Conservation (phyloP, 2,113 vertebrate genomes). For the Nerophis ophidion region DNA sequence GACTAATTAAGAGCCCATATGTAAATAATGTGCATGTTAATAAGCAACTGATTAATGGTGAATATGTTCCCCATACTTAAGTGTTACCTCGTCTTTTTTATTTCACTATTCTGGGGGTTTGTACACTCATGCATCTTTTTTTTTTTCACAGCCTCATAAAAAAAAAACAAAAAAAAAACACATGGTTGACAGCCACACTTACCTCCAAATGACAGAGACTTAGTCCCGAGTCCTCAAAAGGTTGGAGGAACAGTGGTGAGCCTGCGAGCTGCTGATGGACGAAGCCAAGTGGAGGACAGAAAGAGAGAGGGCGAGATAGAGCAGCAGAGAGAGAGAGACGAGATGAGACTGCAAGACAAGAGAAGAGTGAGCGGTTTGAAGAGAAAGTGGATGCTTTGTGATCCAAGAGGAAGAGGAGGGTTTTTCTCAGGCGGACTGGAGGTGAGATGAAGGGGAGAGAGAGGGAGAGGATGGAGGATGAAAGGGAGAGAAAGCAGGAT, state of each 20-base stretch:
- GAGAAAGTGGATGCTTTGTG: constrained; percentile 50
- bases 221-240: constrained; percentile 47
- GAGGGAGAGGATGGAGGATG: constrained; percentile 47
- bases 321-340: constrained; percentile 17
- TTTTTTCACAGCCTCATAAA: neutral
- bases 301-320: constrained; percentile 19
- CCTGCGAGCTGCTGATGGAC: constrained; percentile 38
- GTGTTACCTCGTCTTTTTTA: constrained; percentile 4
- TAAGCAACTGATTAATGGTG: too few species aligned
- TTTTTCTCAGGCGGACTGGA: constrained; percentile 55
- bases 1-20: too few species aligned
- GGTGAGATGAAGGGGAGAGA: constrained; percentile 70
- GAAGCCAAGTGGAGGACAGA: constrained; percentile 38
- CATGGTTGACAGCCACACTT: constrained; percentile 15
- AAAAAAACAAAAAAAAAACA: neutral
- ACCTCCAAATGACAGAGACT: constrained; percentile 51
- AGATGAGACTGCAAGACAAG: constrained; percentile 7
- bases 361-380: constrained; percentile 37
- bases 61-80: too few species aligned
- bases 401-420: constrained; percentile 41
- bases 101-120: constrained; percentile 10
- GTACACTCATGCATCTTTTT: constrained; percentile 7
- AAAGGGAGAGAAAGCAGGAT: constrained; percentile 44
- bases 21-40: too few species aligned
- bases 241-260: constrained; percentile 35